A percentile compares a stretch with the other conserved stretches of the same genome.
These are phyloP conservation scores for Rhimphoctona megacephalus DNA, from an alignment of 2,888 invertebrate species.

Conservation along the genomic window DNA sequence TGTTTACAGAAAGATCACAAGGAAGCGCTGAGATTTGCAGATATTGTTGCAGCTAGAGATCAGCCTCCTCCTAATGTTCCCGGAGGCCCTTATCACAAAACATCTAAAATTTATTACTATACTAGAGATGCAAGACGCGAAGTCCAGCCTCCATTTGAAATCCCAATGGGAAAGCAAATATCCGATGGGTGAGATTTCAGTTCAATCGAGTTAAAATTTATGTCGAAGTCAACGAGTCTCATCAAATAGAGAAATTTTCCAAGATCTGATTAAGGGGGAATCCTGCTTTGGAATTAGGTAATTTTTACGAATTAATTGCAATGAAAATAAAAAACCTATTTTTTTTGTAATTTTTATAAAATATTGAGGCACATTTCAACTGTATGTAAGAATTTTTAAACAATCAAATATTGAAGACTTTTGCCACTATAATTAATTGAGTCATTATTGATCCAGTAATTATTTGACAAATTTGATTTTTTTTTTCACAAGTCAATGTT, in stretches of 20 bases:
- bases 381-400: too few relatives aligned
- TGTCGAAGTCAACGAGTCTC: neutral
- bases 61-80: constrained; percentile 94
- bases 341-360: too few relatives aligned
- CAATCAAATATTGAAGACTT: too few relatives aligned
- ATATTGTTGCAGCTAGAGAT: constrained; percentile 89
- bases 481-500: too few relatives aligned
- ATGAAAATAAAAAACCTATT: too few relatives aligned
- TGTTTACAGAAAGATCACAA: constrained; percentile 87
- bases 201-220: neutral
- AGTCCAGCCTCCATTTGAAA: constrained; percentile 89
- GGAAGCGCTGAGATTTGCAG: constrained; percentile 89
- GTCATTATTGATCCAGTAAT: too few relatives aligned
- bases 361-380: too few relatives aligned
- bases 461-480: too few relatives aligned
- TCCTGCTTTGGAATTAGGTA: too few relatives aligned
- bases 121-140: constrained; percentile 93
- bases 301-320: too few relatives aligned
- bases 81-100: constrained; percentile 92
- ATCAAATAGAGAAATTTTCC: neutral
- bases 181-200: constrained; percentile 83
- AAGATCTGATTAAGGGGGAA: neutral
- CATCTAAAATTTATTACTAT: constrained; percentile 94
- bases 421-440: too few relatives aligned
- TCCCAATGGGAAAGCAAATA: constrained; percentile 85